Conservation (phyloP, 92 coral and sea anemone species). For the Epizoanthus illoricatus region DNA sequence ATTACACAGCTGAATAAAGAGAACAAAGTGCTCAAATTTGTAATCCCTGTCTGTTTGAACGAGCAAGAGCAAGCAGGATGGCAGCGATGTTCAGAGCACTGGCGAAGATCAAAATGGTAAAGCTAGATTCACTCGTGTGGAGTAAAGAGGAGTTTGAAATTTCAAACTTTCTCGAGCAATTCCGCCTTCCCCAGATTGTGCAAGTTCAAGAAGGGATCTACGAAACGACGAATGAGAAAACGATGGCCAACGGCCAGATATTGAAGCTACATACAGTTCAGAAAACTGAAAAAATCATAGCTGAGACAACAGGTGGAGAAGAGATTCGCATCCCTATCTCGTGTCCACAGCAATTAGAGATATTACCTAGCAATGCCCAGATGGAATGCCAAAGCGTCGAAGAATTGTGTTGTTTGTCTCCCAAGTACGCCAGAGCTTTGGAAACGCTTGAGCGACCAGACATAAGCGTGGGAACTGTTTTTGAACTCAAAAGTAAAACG, state of each 20-base stretch:
- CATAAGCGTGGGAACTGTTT: slow-evolving; percentile 8
- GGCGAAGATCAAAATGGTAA: slow-evolving; percentile 30
- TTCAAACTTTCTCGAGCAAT: slow-evolving; percentile 14
- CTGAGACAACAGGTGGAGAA: slow-evolving; percentile 13
- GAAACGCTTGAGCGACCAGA: slow-evolving; percentile 29
- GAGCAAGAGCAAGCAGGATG: background rate
- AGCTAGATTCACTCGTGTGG: slow-evolving; percentile 37
- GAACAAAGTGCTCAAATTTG: no score
- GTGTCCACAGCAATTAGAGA: slow-evolving; percentile 18
- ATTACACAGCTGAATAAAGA: no score
- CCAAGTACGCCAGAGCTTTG: slow-evolving; percentile 22
- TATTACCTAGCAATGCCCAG: background rate
- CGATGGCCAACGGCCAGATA: slow-evolving; percentile 28
- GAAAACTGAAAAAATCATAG: slow-evolving; percentile 12
- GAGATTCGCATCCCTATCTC: slow-evolving; percentile 23
- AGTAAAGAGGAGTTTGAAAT: slow-evolving; percentile 22
- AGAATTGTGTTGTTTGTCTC: slow-evolving; percentile 3
- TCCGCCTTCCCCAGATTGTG: slow-evolving; percentile 36
- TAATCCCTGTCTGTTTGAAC: no score
- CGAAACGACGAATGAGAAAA: slow-evolving; percentile 26
- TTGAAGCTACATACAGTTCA: slow-evolving; percentile 34
- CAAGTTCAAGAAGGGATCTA: slow-evolving; percentile 31
- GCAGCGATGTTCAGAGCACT: slow-evolving; percentile 15
- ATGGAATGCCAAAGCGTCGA: slow-evolving; percentile 1
- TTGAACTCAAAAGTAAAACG: slow-evolving; percentile 26